phyloP scores from a whole-genome alignment of 2,888 invertebrate genomes.

The Ormyrus rosae region DNA sequence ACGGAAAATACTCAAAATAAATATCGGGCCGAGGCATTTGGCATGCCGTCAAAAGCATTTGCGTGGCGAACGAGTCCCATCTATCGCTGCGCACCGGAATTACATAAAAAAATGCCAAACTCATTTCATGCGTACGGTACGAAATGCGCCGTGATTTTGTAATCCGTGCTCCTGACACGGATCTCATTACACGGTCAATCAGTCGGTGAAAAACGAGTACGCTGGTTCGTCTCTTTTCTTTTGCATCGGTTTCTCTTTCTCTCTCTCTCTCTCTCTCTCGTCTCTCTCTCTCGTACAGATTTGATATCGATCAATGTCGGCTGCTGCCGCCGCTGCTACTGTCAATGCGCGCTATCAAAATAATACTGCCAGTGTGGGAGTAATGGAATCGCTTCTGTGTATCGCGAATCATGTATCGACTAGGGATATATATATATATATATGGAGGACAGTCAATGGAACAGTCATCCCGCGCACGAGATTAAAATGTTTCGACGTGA shows the following conservation, averaged over 20 bases:
- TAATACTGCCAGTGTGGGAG: too few relatives aligned
- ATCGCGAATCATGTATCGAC: too few relatives aligned
- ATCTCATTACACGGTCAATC: slow-evolving; percentile 25
- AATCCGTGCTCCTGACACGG: slow-evolving; percentile 7
- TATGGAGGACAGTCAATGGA: too few relatives aligned
- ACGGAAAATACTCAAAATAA: not conserved
- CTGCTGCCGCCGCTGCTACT: too few relatives aligned
- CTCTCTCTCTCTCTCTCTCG: not conserved
- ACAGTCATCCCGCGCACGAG: too few relatives aligned
- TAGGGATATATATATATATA: too few relatives aligned
- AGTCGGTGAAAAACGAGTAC: not conserved
- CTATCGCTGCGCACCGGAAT: not conserved
- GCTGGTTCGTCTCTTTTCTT: not conserved
- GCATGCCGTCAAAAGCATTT: slow-evolving; percentile 1
- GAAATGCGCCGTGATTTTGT: not conserved
- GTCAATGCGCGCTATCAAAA: too few relatives aligned
- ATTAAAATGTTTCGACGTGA: too few relatives aligned
- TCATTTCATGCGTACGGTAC: not conserved
- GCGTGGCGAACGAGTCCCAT: not conserved
- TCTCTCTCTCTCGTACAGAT: not conserved
- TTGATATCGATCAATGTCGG: too few relatives aligned
- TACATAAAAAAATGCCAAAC: slow-evolving; percentile 20
- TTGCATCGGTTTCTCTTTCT: not conserved
- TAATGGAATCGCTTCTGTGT: too few relatives aligned
- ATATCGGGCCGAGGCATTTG: not conserved